Base-by-base conservation (phyloP, 2,888 invertebrate species). In the Scaeva pyrastri region DNA sequence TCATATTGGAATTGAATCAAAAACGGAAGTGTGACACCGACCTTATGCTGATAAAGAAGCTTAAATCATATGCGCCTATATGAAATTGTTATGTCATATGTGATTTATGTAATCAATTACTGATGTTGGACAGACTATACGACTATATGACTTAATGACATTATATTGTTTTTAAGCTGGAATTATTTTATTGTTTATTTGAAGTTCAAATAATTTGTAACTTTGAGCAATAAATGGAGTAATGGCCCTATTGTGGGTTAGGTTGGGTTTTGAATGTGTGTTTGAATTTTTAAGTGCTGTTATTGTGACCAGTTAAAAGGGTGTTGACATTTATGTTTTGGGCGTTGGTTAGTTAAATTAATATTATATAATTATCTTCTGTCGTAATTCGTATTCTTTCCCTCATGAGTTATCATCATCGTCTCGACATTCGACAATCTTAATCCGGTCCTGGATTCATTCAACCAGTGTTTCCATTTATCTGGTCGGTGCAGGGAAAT, bases 11-110 rank as follows among this genome's bases (percentile, higher is more conserved):
- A 7, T 66, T 36, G 16, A 43, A 36, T 21, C 12, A 4, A 26
- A 68, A 52, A 23, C 52, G 52, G 68, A 68, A 68, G 50, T 52
- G n/a, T 21, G 50, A n/a, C 39, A n/a, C 39, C 39, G 10, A 23
- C 41, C 14, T 6, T 12, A 10, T 39, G 19, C 21, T n/a, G 14
- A 58, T 16, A 10, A 58, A 21, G 31, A 31, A 31, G 31, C 6
- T 31, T 7, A 31, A 31, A 39, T 12, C 50, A 10, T 50, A 39
- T n/a, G n/a, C 31, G 8, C 31, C 31, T 31, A 31, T 3, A 12
- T 12, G 12, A 62, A 41, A 8, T 12, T 7, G 12, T 64, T 64
- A 64, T 64, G 26, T 64, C 64, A 64, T 41, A 7, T n/a, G n/a
- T n/a, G n/a, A 14, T 11, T 64, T 43, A 64, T 58, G 36, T 41